Evolutionary conservation across 2,113 vertebrate species (phyloP), one percentile per base, ranked within the genome.

Genomic region (Myodes glareolus): DNA sequence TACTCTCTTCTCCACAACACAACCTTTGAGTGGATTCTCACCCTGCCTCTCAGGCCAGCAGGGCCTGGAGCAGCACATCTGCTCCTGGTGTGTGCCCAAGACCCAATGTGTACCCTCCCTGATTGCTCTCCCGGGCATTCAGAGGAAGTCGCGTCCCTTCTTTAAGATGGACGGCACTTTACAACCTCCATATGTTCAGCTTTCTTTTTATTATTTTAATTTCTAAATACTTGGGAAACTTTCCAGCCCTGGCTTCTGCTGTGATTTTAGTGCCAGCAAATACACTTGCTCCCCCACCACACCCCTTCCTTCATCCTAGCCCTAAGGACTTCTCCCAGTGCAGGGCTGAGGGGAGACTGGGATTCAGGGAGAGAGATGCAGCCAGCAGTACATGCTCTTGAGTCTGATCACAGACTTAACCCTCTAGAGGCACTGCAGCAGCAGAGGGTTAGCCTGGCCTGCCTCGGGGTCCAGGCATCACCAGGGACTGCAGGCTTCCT

Each of bases 131-230:
- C 90, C 0, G 4, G 21, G 91, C 19, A 0, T 70, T 82, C 85
- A 75, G 90, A 91, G 88, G 85, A 91, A 96, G 80, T 73, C 1
- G 0, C 33, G 68, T 96, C 85, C 95, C 95, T 97, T 95, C 96
- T 55, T 94, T 76, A 96, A 97, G 96, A 98, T 86, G 98, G 97
- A 97, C 91, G 27, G 87, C 92, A 55, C 97, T 97, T 97, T 97
- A 96, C 97, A 96, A 97, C 87, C 97, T 96, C 98, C 98, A 98
- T 98, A 98, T 98, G 98, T 97, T 98, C 96, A 95, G 97, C 95
- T 97, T 97, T 75, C 98, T 98, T 97, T 84, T 98, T 97, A 97
- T 98, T 98, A 97, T 98, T 95, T 98, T 86, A 21, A 96, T 97
- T 96, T 97, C 95, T 97, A 97, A 98, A 97, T 96, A 94, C 97